A percentile compares a stretch with the other conserved stretches of the same genome.
These are phyloP conservation scores for Parascotia fuliginaria DNA, from an alignment of 2,888 invertebrate species.

Conservation along the genomic window DNA sequence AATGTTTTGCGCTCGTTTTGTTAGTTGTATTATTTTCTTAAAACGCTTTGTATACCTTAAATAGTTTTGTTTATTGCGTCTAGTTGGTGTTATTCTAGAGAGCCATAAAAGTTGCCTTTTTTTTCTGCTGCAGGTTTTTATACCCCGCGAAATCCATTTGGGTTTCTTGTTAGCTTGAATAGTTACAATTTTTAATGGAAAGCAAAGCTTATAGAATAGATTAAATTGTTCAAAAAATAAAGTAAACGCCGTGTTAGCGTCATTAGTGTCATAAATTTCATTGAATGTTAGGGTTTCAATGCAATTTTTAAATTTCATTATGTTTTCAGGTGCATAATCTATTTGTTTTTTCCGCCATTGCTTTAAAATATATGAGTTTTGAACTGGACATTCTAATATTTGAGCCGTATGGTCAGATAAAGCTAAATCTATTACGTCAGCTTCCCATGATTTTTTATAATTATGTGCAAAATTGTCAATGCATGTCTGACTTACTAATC, in stretches of 20 bases:
- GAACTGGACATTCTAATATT: not conserved
- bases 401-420: not conserved
- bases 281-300: not conserved
- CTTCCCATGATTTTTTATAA: conserved; percentile 2
- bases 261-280: not conserved
- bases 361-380: not conserved
- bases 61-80: not conserved
- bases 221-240: not conserved
- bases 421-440: conserved; percentile 1
- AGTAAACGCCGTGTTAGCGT: not conserved
- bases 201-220: not conserved
- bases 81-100: not conserved
- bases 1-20: not conserved
- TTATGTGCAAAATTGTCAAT: not conserved
- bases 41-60: not conserved
- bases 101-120: conserved; percentile 3
- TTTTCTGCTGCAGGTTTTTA: not conserved
- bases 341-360: not conserved
- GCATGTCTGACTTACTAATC: not conserved
- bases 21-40: conserved; percentile 2
- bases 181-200: not conserved
- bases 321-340: not conserved
- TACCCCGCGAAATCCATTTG: too few species aligned
- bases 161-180: not conserved
- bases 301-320: not conserved